Evolutionary conservation across 2,113 vertebrate genomes (phyloP).

Genomic region (Scophthalmus maximus): DNA sequence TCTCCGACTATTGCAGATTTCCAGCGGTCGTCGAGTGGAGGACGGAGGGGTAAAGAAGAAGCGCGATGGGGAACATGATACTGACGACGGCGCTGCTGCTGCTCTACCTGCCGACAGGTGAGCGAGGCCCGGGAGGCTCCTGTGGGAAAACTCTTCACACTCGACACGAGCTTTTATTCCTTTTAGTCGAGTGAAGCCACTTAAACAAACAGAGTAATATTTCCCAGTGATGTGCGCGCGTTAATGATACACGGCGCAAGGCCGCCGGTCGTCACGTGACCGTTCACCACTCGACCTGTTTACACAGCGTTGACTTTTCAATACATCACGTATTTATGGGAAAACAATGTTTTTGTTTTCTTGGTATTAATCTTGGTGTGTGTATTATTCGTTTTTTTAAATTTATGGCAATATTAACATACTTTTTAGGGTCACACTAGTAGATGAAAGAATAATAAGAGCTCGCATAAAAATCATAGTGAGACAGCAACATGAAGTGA

Average conservation of each 20-base stretch:
- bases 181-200: neutral
- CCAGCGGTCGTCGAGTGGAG: neutral
- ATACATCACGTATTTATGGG: too few relatives aligned
- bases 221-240: neutral
- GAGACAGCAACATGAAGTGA: too few relatives aligned
- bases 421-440: too few relatives aligned
- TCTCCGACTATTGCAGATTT: neutral
- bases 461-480: too few relatives aligned
- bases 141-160: too few relatives aligned
- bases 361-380: too few relatives aligned
- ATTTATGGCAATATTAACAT: too few relatives aligned
- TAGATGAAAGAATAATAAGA: too few relatives aligned
- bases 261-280: conserved; percentile 72
- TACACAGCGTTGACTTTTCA: neutral
- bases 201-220: conserved; percentile 24
- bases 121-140: conserved; percentile 34
- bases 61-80: conserved; percentile 72
- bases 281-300: neutral
- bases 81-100: conserved; percentile 67
- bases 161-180: fast-evolving
- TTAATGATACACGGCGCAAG: conserved; percentile 76
- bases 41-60: conserved; percentile 39
- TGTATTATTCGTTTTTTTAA: too few relatives aligned
- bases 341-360: too few relatives aligned
- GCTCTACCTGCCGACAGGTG: conserved; percentile 77